A percentile compares a stretch with the other conserved stretches of the same genome.
Evolutionary conservation across 2,797 vertebrate genomes (phyloP).

Genomic region (Coendou prehensilis): DNA sequence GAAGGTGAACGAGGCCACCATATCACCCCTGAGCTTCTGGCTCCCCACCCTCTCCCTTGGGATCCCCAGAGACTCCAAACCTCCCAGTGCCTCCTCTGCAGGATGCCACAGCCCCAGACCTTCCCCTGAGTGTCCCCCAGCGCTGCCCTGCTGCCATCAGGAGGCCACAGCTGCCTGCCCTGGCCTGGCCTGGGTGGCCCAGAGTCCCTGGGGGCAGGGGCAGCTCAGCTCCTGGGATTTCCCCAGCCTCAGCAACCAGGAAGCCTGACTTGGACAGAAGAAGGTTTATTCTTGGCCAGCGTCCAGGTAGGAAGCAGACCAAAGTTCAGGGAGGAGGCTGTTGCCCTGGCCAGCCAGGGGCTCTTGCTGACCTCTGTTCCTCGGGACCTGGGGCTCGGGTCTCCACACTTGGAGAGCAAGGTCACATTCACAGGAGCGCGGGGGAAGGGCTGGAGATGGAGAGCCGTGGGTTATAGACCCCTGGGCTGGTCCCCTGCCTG

Average conservation of each 20-base stretch:
- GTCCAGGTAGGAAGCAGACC: slow-evolving; percentile 70
- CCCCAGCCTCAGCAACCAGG: slow-evolving; percentile 72
- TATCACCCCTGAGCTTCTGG: not conserved
- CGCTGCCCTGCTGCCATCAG: not conserved
- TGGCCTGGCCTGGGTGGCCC: not conserved
- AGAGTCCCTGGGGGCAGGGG: not conserved
- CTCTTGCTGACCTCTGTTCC: slow-evolving; percentile 49
- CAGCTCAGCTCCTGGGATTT: slow-evolving; percentile 65
- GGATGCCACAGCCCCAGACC: not conserved
- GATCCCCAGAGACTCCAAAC: not conserved
- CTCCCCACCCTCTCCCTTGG: not conserved
- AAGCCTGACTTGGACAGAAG: slow-evolving; percentile 71
- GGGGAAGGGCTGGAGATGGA: not conserved
- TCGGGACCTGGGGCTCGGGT: not conserved
- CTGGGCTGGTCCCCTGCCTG: not conserved
- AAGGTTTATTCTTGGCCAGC: slow-evolving; percentile 71
- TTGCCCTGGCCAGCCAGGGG: slow-evolving; percentile 62
- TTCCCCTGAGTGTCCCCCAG: not conserved
- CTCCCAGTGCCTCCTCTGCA: not conserved
- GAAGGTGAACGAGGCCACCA: not conserved
- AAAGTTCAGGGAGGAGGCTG: slow-evolving; percentile 77
- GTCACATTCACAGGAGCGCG: not conserved
- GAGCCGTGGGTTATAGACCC: not conserved
- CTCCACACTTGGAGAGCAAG: not conserved
- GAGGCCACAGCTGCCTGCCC: not conserved